These are phyloP conservation scores for Drosophila dives DNA, from an alignment of 2,888 invertebrate genomes.

Conservation along the genomic window DNA sequence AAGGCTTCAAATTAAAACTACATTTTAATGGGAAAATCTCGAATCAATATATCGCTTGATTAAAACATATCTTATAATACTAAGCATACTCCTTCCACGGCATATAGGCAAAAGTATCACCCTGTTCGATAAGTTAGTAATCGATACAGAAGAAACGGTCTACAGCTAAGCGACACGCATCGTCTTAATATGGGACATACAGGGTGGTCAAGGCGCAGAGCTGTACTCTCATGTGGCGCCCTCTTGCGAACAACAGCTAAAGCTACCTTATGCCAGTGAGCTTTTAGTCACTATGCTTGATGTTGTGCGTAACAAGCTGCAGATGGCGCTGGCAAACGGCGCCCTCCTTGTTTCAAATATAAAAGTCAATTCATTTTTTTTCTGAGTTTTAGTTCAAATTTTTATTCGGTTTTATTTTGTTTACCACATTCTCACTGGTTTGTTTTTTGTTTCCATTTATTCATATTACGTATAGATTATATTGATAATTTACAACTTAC, in stretches of 20 bases:
- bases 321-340: slow-evolving; percentile 31
- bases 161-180: slow-evolving; percentile 1
- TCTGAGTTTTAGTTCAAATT: slow-evolving; percentile 54
- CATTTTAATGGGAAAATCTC: not conserved
- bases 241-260: not conserved
- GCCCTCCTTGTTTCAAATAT: slow-evolving; percentile 24
- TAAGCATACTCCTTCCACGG: no score
- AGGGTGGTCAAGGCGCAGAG: not conserved
- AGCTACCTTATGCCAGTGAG: slow-evolving; percentile 14
- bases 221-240: not conserved
- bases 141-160: no score
- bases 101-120: not conserved
- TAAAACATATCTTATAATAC: not conserved
- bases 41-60: not conserved
- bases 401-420: slow-evolving; percentile 65
- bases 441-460: slow-evolving; percentile 62
- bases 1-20: not conserved
- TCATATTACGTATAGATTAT: slow-evolving; percentile 78
- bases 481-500: slow-evolving; percentile 85
- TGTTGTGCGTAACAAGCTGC: not conserved
- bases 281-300: not conserved
- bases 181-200: not conserved
- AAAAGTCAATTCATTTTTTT: not conserved
- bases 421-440: slow-evolving; percentile 76
- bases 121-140: not conserved